Evolutionary conservation across 2,888 invertebrate genomes (phyloP).

Genomic region (Mycalesis mineus): DNA sequence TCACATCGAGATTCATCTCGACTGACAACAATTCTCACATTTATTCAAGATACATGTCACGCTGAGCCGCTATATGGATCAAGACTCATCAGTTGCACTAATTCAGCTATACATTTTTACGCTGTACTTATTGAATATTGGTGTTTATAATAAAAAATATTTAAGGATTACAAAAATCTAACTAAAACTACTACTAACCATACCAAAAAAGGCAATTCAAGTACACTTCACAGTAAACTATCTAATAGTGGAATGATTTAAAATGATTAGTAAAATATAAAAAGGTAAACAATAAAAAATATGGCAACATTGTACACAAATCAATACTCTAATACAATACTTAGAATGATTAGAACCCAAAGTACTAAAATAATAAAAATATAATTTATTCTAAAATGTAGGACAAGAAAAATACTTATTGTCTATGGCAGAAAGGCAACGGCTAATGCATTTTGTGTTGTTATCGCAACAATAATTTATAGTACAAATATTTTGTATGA

Average conservation of each 20-base stretch:
- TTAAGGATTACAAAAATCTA: constrained; percentile 19
- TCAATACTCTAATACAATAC: constrained; percentile 12
- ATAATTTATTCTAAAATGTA: constrained; percentile 6
- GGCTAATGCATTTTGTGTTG: constrained; percentile 25
- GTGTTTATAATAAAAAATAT: constrained; percentile 33
- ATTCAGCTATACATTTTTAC: constrained; percentile 30
- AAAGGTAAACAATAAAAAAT: constrained; percentile 20
- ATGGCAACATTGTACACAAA: constrained; percentile 29
- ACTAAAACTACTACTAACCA: not conserved
- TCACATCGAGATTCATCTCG: constrained; percentile 50
- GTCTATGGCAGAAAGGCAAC: constrained; percentile 32
- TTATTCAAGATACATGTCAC: constrained; percentile 25
- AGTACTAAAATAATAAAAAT: not conserved
- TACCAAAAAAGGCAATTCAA: constrained; percentile 11
- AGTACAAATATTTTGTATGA: constrained; percentile 22
- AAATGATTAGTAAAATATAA: constrained; percentile 24
- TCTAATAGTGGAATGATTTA: constrained; percentile 41
- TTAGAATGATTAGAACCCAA: not conserved
- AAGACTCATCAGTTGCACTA: constrained; percentile 25
- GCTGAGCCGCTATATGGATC: constrained; percentile 17
- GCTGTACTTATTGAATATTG: constrained; percentile 49
- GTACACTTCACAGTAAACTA: not conserved
- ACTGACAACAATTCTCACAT: constrained; percentile 29
- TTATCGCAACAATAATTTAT: constrained; percentile 12
- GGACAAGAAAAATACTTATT: constrained; percentile 30